Base-by-base conservation (phyloP, 2,113 vertebrate species). In the Crotalus tigris region DNA sequence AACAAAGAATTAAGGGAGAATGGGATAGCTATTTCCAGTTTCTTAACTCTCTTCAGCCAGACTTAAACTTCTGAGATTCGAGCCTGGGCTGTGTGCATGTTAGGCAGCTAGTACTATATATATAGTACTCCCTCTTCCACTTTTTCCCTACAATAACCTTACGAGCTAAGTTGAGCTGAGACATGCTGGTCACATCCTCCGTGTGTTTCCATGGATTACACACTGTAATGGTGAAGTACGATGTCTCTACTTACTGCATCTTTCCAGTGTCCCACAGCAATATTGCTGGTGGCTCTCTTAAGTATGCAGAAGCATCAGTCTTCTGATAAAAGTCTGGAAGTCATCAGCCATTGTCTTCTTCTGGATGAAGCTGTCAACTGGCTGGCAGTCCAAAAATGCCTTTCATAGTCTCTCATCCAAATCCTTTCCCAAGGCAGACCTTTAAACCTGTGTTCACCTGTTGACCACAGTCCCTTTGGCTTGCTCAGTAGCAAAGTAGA, bases 401-500 rank as follows among this genome's bases (percentile, higher is more conserved):
- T 15, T 33, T 75, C 1, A 33, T 33, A 75, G 64, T 75, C 64
- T 75, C 5, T 33, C 64, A 69, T 69, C 29, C 64, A 17, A 75
- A 75, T 33, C n/a, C n/a, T 17, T 75, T 33, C 15, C 15, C 64
- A 33, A 69, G 29, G 29, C 29, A 69, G 4, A 69, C 5, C 64
- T 75, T 75, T 75, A 75, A 33, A 26, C 13, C n/a, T 75, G 51
- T 12, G 59, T 94, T 49, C 93, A 33, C 93, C 90, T 94, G 93
- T 91, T 92, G 69, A 58, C 90, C 54, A 90, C 94, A 94, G 17
- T n/a, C 94, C 88, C 88, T 89, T 33, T 44, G 95, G 92, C 81
- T 51, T 11, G 91, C 75, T 39, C 95, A 93, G 91, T 90, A 94
- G 92, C 55, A 94, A 69, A 64, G 8, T 64, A 64, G 61, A 64